Base-by-base conservation (phyloP, 2,888 invertebrate species). In the Drosophila barbarae region DNA sequence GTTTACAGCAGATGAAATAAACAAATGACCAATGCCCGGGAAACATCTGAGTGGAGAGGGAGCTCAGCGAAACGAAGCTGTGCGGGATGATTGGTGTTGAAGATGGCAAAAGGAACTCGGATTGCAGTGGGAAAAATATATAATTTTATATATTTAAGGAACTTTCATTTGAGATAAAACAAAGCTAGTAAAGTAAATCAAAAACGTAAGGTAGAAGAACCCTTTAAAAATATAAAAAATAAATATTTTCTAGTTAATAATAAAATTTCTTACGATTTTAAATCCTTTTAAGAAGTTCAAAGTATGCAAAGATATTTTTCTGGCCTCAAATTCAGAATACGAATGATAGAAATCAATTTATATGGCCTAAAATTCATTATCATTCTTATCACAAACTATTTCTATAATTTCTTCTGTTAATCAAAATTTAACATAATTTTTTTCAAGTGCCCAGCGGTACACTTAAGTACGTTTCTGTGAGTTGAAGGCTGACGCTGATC, bases 1-100 rank as follows among this genome's bases (percentile, higher is more conserved):
- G 81, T 79, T 79, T 79, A 79, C 79, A 83, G 71, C 80, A 79
- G 79, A 79, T 83, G 81, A 80, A 79, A 79, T 83, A 79, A 83
- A 83, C 79, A 79, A 79, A 83, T 80, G 79, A 69, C 63, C 81
- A 67, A 58, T 44, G 69, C 46, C 50, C 38, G 36, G 41, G 36
- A 7, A 26, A 7, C 44, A 46, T 34, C 23, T 3, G n/a, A 51
- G 42, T n/a, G 26, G 42, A 26, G 26, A 3, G 42, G n/a, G n/a
- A 42, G 26, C 23, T 38, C 49, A 36, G 36, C 26, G 12, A 44
- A 41, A 68, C 47, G 46, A 7, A 21, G 42, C 21, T 52, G 6
- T 28, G 49, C 28, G 13, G 53, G 36, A n/a, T n/a, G 30, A 49
- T 39, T 44, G 42, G 57, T 52, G 47, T 30, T 46, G 51, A 32